Base-by-base conservation (phyloP, 2,797 vertebrate species). In the Decapterus maruadsi region DNA sequence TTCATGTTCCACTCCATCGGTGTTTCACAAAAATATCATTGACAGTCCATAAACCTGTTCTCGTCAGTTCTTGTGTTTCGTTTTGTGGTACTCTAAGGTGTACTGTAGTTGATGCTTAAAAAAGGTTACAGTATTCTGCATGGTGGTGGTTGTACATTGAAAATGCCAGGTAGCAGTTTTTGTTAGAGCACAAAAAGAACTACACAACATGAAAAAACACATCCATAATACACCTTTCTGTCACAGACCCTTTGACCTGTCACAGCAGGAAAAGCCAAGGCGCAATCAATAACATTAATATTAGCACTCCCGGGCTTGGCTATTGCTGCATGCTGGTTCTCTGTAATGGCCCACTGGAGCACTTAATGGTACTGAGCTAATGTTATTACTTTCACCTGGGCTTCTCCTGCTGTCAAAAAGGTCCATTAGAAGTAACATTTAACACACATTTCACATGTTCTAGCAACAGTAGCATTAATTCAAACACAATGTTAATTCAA, bases 1-100 rank as follows among this genome's bases (percentile, higher is more conserved):
- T 77, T 84, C 74, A 71, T 29, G 54, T 70, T 80, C 57, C 77
- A 67, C 64, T 50, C 65, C 63, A 59, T 69, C 50, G 67, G 48
- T 34, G 56, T 80, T 80, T 63, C 31, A 53, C 55, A 4, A 45
- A 20, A 71, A n/a, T n/a, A 31, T 5, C 62, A 36, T 9, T 63
- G 65, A 53, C 45, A 38, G 34, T 51, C 38, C n/a, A 12, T 31
- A 53, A 68, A 42, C 69, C 34, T 14, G n/a, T n/a, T 72, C 62
- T 56, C 51, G 42, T 53, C 68, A 22, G 43, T 42, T 66, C 43
- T 56, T 31, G 17, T 38, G 57, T 45, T 34, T 22, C 29, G 2
- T 63, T 75, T 43, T 69, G 69, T 56, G 40, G 40, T 2, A 22
- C 12, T 46, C 46, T 56, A 7, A 40, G 8, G 40, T 53, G 43